Percentiles rank a stretch among this genome's conserved stretches.
phyloP scores from a whole-genome alignment of 2,113 vertebrate genomes.

The Chauna torquata region DNA sequence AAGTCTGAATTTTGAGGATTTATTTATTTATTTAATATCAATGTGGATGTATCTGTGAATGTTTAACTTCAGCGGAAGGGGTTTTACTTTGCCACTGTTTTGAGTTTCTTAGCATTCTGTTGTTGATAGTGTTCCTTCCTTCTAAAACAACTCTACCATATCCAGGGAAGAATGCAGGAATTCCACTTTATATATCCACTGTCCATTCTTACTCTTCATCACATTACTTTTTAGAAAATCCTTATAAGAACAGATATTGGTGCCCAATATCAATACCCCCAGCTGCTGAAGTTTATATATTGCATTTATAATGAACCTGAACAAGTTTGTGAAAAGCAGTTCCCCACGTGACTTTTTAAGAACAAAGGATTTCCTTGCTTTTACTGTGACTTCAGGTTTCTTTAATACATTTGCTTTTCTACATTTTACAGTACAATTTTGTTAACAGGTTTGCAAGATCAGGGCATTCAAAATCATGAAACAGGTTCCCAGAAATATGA shows the following conservation, averaged over 20 bases:
- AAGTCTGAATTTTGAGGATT: too few species aligned
- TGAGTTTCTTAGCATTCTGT: neutral
- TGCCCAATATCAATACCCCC: neutral
- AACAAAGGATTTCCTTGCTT: neutral
- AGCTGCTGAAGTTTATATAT: neutral
- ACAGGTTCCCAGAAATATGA: neutral
- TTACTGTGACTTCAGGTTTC: neutral
- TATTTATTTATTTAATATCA: too few species aligned
- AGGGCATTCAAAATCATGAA: accelerated
- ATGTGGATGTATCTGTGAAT: neutral
- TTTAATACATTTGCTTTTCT: neutral
- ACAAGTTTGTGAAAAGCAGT: neutral
- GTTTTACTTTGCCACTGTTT: neutral
- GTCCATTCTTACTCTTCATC: neutral
- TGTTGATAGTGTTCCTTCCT: neutral
- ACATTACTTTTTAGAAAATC: neutral
- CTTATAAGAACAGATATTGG: neutral
- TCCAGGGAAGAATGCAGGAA: neutral
- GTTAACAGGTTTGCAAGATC: neutral
- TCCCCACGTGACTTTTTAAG: neutral
- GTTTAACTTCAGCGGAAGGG: neutral
- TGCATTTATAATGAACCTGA: neutral
- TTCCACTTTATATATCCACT: neutral
- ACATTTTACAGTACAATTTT: neutral
- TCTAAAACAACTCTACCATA: neutral